Conservation (phyloP, 2,888 invertebrate species). For the Strigamia maritima region DNA sequence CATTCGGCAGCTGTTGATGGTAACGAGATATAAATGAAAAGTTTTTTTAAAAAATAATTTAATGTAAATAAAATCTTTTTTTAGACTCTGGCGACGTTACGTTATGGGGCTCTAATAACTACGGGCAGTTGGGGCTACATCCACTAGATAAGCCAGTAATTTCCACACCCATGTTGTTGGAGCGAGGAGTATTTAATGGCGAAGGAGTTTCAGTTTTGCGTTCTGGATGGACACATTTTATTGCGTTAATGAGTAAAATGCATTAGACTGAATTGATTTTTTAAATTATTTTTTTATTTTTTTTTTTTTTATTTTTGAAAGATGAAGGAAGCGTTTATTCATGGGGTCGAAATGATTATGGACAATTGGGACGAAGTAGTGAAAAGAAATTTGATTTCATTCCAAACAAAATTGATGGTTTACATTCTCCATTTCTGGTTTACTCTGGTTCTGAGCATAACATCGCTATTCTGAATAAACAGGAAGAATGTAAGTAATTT, state of each 20-base stretch:
- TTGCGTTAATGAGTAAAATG: not conserved
- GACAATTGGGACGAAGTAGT: not conserved
- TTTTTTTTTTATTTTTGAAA: not conserved
- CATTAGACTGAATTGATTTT: not conserved
- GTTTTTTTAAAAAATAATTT: not conserved
- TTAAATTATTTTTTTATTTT: not conserved
- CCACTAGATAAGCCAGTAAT: not conserved
- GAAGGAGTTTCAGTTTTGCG: not conserved
- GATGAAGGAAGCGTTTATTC: not conserved
- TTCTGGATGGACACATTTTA: not conserved
- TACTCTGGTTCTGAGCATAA: conserved; percentile 13
- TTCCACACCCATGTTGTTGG: not conserved
- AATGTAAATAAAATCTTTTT: not conserved
- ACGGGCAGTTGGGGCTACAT: not conserved
- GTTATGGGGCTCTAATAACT: not conserved
- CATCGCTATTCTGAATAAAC: not conserved
- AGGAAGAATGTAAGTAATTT: not conserved
- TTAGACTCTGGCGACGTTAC: not conserved
- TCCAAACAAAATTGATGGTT: not conserved
- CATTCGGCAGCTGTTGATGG: conserved; percentile 6
- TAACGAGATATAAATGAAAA: not conserved
- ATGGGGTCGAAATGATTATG: conserved; percentile 28
- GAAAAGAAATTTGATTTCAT: not conserved
- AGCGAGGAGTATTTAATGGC: not conserved
- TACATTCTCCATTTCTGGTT: not conserved